Evolutionary conservation across 2,888 invertebrate genomes (phyloP).

Genomic region (Falcaria lacertinaria): DNA sequence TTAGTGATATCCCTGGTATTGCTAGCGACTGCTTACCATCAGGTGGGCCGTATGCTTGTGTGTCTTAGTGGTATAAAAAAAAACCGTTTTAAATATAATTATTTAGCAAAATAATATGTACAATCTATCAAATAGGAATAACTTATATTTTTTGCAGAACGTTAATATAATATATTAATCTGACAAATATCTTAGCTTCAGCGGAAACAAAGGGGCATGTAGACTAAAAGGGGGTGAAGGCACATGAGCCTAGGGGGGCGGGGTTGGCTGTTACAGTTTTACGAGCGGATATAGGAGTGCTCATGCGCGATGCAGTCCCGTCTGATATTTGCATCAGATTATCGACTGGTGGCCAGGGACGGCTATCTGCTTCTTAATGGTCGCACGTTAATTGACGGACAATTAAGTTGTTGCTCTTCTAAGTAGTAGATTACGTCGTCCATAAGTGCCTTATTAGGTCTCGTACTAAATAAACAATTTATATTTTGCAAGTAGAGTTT

Average conservation of each 20-base stretch:
- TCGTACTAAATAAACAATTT: no score
- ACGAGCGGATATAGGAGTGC: conserved; percentile 71
- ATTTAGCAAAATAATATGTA: no score
- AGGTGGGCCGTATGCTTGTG: no score
- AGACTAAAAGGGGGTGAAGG: conserved; percentile 45
- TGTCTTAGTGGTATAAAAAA: no score
- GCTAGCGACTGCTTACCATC: no score
- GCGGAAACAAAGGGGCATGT: conserved; percentile 73
- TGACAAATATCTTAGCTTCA: conserved; percentile 30
- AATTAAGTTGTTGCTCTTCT: background rate
- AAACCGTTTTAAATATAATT: no score
- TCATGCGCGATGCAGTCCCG: conserved; percentile 68
- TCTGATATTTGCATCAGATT: conserved; percentile 71
- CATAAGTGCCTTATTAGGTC: no score
- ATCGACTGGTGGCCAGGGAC: conserved; percentile 40
- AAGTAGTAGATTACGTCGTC: no score
- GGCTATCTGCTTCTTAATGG: background rate
- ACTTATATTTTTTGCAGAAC: no score
- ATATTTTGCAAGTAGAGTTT: no score
- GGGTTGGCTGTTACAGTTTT: conserved; percentile 67
- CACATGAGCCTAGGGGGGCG: conserved; percentile 13
- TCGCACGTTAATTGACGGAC: background rate
- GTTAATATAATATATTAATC: background rate
- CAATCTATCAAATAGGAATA: no score
- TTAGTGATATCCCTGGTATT: no score